Evolutionary conservation across 2,888 invertebrate genomes (phyloP), one percentile per base, ranked within the genome.

Genomic region (Oscheius myriophilus): DNA sequence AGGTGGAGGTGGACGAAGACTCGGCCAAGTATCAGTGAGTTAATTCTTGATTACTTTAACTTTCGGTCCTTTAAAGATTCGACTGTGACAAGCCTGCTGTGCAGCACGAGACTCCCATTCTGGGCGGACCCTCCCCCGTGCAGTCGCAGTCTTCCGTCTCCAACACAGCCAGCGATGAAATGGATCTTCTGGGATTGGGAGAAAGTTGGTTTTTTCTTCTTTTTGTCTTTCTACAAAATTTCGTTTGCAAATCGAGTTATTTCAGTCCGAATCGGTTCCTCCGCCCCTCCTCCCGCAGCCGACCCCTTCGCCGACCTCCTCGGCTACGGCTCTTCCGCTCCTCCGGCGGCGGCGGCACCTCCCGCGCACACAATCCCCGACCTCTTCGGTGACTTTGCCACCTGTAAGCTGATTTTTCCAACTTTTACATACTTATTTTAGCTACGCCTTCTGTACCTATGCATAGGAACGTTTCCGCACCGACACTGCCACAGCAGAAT

Each of bases 401-500:
- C 49, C 49, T 21, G 51, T 58, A 58, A 23, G 1, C 12, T 23
- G 12, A 1, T n/a, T 54, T n/a, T 23, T n/a, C 25, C n/a, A 16
- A n/a, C 18, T 4, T 39, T n/a, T 14, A 14, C 11, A 39, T 11
- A 42, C 39, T 12, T 2, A n/a, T 41, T 33, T 33, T 45, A 61
- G 39, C 25, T 14, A 26, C 46, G 1, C 33, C 63, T 1, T 14
- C 63, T 9, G 21, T 46, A 16, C 61, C 71, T 4, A 76, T 79
- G 72, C 78, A 78, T 52, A 68, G 79, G 39, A 79, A 79, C 45
- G 76, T 72, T 12, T 79, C 79, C 4, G 79, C 79, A 12, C 79
- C 79, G 16, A 52, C 67, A 4, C 70, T 79, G 45, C 51, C 62
- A 12, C 59, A 46, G 16, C 18, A 67, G 25, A 42, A 46, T 4